A percentile compares a stretch with the other conserved stretches of the same genome.
phyloP scores from a whole-genome alignment of 2,888 invertebrate genomes.

The Nyleta sp. region DNA sequence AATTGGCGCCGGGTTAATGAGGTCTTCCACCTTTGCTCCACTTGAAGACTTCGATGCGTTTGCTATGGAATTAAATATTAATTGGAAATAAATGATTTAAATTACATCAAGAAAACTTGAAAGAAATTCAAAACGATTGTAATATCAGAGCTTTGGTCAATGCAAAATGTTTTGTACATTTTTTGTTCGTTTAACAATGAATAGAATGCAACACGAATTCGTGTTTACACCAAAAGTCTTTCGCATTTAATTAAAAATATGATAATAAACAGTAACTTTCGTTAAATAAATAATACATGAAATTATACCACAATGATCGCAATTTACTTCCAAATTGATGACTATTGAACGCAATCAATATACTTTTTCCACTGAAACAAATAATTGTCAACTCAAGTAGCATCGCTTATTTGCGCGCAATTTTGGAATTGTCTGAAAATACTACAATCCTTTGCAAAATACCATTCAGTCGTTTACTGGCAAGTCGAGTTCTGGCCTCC shows the following conservation, averaged over 20 bases:
- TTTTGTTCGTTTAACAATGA: too few species aligned
- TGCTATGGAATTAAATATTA: slow-evolving; percentile 63
- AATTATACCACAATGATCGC: too few species aligned
- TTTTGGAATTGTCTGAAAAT: background rate
- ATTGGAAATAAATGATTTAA: background rate
- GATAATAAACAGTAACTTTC: background rate
- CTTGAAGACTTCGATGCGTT: slow-evolving; percentile 75
- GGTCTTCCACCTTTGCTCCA: slow-evolving; percentile 77
- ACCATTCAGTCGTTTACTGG: slow-evolving; percentile 74
- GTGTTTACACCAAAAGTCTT: too few species aligned
- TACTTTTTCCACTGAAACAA: too few species aligned
- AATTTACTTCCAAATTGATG: too few species aligned
- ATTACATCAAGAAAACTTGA: slow-evolving; percentile 6
- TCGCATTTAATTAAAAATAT: slow-evolving; percentile 5
- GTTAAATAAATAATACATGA: too few species aligned
- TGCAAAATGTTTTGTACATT: background rate
- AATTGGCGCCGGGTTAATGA: slow-evolving; percentile 77
- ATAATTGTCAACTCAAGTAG: too few species aligned
- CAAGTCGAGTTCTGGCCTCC: slow-evolving; percentile 84
- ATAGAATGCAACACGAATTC: too few species aligned
- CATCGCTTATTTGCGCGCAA: too few species aligned
- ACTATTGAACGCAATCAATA: too few species aligned
- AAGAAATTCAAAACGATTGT: slow-evolving; percentile 20
- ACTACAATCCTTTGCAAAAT: slow-evolving; percentile 38
- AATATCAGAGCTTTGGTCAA: background rate